Evolutionary conservation across 2,797 vertebrate species (phyloP), one percentile per base, ranked within the genome.

Genomic region (Tapera naevia): DNA sequence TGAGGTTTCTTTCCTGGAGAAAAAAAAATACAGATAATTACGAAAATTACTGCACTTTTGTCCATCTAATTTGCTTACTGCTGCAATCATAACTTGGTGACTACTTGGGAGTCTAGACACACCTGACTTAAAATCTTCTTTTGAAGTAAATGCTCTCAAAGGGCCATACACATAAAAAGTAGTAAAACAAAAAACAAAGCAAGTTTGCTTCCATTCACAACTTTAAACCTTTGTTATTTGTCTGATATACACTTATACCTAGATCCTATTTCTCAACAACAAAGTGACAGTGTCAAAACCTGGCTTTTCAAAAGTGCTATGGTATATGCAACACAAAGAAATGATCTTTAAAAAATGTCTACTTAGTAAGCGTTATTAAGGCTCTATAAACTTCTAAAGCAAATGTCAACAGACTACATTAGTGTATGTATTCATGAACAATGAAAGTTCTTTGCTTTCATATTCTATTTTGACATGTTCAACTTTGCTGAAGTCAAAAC

Each of bases 1-100:
- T 17, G 43, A 21, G 7, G 58, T 93, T 92, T 97, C 94, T 66
- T 95, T 89, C 41, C 98, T 98, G 74, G 9, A 67, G 30, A 94
- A 54, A 86, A 80, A 72, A 39, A 56, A n/a, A 64, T 14, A 71
- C 10, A 74, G 22, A 57, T 10, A 54, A 45, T 88, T 86, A 83
- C 7, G 90, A 79, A 69, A 89, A 51, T 10, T 60, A 11, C 2
- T 81, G 30, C 25, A 81, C 8, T 58, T 80, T 56, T 13, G 1
- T 32, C n/a, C 37, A 57, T 22, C 11, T 66, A 45, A 39, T 82
- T 56, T 69, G 6, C 30, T 86, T 61, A 79, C 8, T 17, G 10
- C 11, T 91, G 33, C 13, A 37, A 10, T 24, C 24, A 66, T 37
- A 64, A 32, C 2, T 28, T 46, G 4, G 11, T 71, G 67, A 41